Base-by-base conservation (phyloP, 1,140 invertebrate genomes). In the Nasonia longicornis region DNA sequence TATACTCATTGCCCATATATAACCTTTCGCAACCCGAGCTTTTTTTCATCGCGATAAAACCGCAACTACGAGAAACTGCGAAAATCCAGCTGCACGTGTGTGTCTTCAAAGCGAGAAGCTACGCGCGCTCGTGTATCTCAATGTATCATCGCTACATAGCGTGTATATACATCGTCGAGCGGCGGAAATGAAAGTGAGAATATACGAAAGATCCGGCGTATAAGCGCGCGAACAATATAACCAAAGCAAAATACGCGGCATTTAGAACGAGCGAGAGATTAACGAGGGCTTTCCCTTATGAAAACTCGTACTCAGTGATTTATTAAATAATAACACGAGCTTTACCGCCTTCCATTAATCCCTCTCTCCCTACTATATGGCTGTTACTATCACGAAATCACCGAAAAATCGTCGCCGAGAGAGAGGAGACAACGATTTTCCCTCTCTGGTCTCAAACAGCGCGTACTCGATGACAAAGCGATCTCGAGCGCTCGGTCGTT, bases 391-490 rank as follows among this genome's bases (percentile, higher is more conserved):
- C 11, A 26, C 26, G 26, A 29, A 52, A 80, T 67, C 26, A 7
- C 63, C 66, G 66, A 81, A 81, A 81, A 81, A 81, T 76, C 12
- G 42, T 20, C 8, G 38, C 20, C 20, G 52, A n/a, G 20, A n/a
- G 20, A 14, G n/a, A n/a, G 52, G 4, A 20, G 52, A 12, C 16
- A 16, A 63, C 31, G 20, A 75, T 45, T 38, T 8, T 14, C 16
- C 64, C 22, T 14, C 16, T 26, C 22, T 8, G 20, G 20, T 58
- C 77, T 79, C 72, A 64, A 79, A 73, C 45, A 73, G 70, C 70
- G n/a, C 29, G 77, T 31, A 81, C 69, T 66, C 70, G 80, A 74
- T 82, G 76, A 82, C 80, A 78, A 82, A 82, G 76, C 69, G 76
- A 72, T 82, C 66, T 42, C 2, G 22, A 76, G 64, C 64, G n/a